A percentile compares a stretch with the other conserved stretches of the same genome.
These are phyloP conservation scores for Dreissena polymorpha DNA, from an alignment of 1,140 invertebrate species.

Conservation along the genomic window DNA sequence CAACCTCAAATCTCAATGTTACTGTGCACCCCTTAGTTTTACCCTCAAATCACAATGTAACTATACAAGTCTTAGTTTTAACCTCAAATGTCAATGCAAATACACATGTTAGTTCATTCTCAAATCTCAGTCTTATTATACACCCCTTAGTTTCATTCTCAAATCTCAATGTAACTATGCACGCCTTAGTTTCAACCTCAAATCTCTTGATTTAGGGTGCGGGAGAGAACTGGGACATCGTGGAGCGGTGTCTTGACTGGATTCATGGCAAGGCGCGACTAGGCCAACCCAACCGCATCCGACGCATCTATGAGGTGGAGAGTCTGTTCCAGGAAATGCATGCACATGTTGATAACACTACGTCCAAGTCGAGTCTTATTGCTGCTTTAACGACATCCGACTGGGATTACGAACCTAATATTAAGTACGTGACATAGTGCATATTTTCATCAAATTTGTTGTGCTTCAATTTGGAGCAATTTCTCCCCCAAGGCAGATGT, in stretches of 20 bases:
- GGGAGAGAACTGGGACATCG: constrained; percentile 24
- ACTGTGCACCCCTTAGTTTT: no score
- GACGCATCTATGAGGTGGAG: constrained; percentile 42
- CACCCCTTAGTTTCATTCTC: neutral
- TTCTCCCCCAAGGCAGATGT: neutral
- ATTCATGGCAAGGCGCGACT: constrained; percentile 45
- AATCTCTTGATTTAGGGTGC: constrained; percentile 18
- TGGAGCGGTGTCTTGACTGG: constrained; percentile 46
- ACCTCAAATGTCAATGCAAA: neutral
- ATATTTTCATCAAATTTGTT: neutral
- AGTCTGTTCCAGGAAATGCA: constrained; percentile 45
- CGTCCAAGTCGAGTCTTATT: constrained; percentile 28
- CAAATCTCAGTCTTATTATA: neutral
- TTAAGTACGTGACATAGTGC: constrained; percentile 12
- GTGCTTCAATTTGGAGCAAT: neutral
- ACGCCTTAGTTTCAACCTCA: neutral
- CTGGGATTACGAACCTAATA: constrained; percentile 52
- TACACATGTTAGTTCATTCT: neutral
- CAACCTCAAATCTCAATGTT: no score
- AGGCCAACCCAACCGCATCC: constrained; percentile 39
- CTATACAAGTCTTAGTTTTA: no score
- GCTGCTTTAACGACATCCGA: constrained; percentile 16
- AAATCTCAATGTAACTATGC: neutral
- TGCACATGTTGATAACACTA: constrained; percentile 37
- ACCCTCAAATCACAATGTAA: no score